These are phyloP conservation scores for Salvelinus sp. DNA, from an alignment of 2,113 vertebrate genomes.

Conservation along the genomic window DNA sequence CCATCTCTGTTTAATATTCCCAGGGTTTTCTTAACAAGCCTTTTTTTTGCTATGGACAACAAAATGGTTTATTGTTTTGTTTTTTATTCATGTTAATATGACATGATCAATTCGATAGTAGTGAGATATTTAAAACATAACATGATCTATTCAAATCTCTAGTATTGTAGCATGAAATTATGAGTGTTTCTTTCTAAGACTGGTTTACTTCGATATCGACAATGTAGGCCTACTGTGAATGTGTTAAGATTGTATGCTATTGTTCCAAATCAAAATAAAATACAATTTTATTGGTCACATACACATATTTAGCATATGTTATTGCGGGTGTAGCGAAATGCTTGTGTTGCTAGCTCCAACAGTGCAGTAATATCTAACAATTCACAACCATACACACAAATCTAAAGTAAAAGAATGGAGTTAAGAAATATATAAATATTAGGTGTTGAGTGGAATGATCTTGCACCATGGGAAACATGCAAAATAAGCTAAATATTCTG, in stretches of 20 bases:
- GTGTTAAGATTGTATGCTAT: slow-evolving; percentile 6
- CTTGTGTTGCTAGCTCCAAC: too few relatives aligned
- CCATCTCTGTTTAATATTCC: slow-evolving; percentile 50
- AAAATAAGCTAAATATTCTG: background rate
- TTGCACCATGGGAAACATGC: background rate
- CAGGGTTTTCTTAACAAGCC: slow-evolving; percentile 53
- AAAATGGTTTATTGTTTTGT: slow-evolving; percentile 45
- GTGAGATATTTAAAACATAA: slow-evolving; percentile 27
- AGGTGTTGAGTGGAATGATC: slow-evolving; percentile 8
- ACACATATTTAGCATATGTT: too few relatives aligned
- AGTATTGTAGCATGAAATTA: slow-evolving; percentile 15
- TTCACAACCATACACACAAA: too few relatives aligned
- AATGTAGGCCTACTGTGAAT: background rate
- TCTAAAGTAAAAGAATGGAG: too few relatives aligned
- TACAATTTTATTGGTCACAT: too few relatives aligned
- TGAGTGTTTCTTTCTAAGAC: slow-evolving; percentile 12
- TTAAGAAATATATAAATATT: too few relatives aligned
- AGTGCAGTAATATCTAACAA: too few relatives aligned
- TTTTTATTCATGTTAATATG: slow-evolving; percentile 42
- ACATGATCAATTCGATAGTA: slow-evolving; percentile 38
- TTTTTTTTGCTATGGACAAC: slow-evolving; percentile 50
- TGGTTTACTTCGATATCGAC: background rate
- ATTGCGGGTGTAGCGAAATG: too few relatives aligned
- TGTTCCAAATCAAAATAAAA: background rate
- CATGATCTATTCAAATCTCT: slow-evolving; percentile 6